Evolutionary conservation across 2,113 vertebrate genomes (phyloP).

Genomic region (Leucoraja erinaceus): DNA sequence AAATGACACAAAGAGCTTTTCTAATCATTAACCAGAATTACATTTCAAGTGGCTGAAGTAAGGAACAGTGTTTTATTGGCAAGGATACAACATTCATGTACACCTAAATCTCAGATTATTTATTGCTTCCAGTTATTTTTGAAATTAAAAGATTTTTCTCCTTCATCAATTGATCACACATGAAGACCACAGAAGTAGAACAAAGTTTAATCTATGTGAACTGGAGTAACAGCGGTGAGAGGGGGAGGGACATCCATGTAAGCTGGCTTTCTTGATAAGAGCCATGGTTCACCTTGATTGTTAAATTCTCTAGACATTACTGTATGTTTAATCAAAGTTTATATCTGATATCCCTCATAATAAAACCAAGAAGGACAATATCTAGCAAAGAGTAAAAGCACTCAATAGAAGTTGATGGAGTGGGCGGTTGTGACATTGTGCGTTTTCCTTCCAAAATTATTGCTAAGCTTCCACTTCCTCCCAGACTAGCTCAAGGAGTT

Average conservation of each 20-base stretch:
- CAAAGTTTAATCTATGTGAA: not conserved
- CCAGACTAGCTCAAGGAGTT: too few species aligned
- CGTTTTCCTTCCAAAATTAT: too few species aligned
- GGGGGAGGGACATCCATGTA: not conserved
- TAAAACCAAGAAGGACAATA: not conserved
- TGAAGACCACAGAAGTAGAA: not conserved
- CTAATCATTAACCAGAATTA: not conserved
- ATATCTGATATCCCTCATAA: not conserved
- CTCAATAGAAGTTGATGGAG: too few species aligned
- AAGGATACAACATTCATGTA: not conserved
- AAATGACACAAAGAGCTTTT: not conserved
- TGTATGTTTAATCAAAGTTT: not conserved
- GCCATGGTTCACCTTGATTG: not conserved
- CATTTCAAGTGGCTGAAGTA: not conserved
- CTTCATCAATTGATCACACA: not conserved
- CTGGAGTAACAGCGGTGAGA: not conserved
- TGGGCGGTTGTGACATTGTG: too few species aligned
- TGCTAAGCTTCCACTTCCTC: too few species aligned
- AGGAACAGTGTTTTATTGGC: not conserved
- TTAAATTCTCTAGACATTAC: not conserved
- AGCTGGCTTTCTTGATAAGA: not conserved
- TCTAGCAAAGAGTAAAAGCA: not conserved
- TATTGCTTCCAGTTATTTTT: not conserved
- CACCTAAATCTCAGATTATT: not conserved
- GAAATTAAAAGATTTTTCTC: not conserved